Evolutionary conservation across 2,797 vertebrate species (phyloP).

Genomic region (Lindbergichthys nudifrons): DNA sequence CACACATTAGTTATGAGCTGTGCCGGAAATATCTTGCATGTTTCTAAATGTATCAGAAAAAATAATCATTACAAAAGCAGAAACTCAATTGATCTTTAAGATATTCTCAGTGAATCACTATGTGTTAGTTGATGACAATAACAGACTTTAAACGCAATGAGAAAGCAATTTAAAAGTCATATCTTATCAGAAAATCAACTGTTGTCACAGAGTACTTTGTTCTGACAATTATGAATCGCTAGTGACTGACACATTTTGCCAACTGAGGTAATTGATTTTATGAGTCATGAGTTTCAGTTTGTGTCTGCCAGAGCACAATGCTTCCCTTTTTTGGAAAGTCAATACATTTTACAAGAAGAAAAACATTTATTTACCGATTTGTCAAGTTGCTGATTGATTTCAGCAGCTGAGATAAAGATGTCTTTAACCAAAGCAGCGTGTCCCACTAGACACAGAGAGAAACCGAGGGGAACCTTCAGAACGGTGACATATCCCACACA

Average conservation of each 20-base stretch:
- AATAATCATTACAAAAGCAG: background rate
- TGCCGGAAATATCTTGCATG: background rate
- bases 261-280: background rate
- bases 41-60: too few relatives aligned
- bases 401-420: slow-evolving; percentile 1
- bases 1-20: background rate
- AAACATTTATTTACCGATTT: slow-evolving; percentile 20
- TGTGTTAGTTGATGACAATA: background rate
- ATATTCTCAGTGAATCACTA: background rate
- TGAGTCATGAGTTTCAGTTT: background rate
- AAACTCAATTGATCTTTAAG: background rate
- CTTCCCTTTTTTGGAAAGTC: slow-evolving; percentile 19
- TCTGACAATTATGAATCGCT: background rate
- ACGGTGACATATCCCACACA: background rate
- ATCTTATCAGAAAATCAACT: background rate
- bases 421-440: slow-evolving; percentile 8
- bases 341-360: slow-evolving; percentile 20
- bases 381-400: slow-evolving; percentile 9
- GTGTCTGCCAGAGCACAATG: background rate
- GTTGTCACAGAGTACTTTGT: background rate
- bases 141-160: background rate
- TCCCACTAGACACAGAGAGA: background rate
- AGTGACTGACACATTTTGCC: background rate
- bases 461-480: background rate
- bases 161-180: background rate